Percentiles rank a stretch among this genome's conserved stretches.
phyloP scores from a whole-genome alignment of 1,140 invertebrate genomes.

The Aphidius ervi region DNA sequence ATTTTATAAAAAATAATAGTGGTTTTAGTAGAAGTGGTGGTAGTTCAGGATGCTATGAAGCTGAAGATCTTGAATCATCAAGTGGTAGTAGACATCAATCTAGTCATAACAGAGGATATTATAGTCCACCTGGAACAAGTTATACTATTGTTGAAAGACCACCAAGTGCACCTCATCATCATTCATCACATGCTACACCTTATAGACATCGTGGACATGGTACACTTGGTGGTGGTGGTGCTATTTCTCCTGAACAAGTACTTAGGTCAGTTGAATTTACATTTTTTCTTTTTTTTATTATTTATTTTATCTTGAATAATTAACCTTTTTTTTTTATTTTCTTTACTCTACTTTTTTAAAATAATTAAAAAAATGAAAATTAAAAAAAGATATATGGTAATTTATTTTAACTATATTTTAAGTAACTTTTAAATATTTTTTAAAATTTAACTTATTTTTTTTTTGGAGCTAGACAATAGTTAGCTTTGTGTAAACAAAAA shows the following conservation, averaged over 20 bases:
- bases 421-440: not conserved
- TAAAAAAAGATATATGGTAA: no score
- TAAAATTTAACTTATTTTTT: not conserved
- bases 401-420: not conserved
- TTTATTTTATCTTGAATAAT: no score
- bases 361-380: no score
- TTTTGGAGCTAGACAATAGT: not conserved
- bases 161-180: constrained; percentile 67
- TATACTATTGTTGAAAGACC: constrained; percentile 81
- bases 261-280: constrained; percentile 44
- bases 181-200: constrained; percentile 56
- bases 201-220: constrained; percentile 54
- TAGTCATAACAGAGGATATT: constrained; percentile 47
- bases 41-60: constrained; percentile 47
- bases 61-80: constrained; percentile 51
- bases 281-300: no score
- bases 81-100: constrained; percentile 34
- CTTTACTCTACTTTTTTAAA: no score
- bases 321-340: no score
- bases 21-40: constrained; percentile 11
- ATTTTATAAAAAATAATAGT: constrained; percentile 44
- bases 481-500: not conserved
- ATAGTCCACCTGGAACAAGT: constrained; percentile 66
- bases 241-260: constrained; percentile 76
- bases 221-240: constrained; percentile 58